Conservation (phyloP, 2,113 vertebrate species). For the Petroica traversi region DNA sequence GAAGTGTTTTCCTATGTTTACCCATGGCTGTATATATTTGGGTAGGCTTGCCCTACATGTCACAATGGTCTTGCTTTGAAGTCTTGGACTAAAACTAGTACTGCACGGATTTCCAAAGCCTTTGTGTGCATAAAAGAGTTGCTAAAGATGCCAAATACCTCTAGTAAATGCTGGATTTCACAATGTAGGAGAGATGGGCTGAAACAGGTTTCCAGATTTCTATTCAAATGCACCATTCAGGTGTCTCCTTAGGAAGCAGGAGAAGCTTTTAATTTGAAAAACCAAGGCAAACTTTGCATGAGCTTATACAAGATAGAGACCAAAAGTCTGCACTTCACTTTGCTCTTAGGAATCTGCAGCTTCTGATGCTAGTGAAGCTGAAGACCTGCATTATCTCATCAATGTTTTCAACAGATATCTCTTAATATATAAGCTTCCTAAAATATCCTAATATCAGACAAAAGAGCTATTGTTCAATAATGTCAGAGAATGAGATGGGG, state of each 20-base stretch:
- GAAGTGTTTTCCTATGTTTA: background rate
- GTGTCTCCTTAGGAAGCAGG: background rate
- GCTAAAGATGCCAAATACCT: background rate
- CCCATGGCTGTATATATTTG: background rate
- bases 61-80: background rate
- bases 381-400: constrained; percentile 15
- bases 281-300: background rate
- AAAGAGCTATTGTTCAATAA: constrained; percentile 40
- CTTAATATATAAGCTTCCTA: constrained; percentile 40
- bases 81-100: background rate
- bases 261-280: background rate
- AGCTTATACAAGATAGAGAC: background rate
- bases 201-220: background rate
- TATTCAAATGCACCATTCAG: background rate
- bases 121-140: background rate
- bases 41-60: background rate
- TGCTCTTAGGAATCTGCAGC: background rate
- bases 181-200: background rate
- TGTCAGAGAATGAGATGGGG: constrained; percentile 5
- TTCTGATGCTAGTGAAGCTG: background rate
- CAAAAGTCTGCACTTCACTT: background rate
- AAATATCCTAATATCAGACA: constrained; percentile 15
- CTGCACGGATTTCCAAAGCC: background rate
- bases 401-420: constrained; percentile 26
- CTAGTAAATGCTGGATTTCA: background rate